Conservation (phyloP, 2,797 vertebrate genomes). For the Kryptolebias ocellatus region DNA sequence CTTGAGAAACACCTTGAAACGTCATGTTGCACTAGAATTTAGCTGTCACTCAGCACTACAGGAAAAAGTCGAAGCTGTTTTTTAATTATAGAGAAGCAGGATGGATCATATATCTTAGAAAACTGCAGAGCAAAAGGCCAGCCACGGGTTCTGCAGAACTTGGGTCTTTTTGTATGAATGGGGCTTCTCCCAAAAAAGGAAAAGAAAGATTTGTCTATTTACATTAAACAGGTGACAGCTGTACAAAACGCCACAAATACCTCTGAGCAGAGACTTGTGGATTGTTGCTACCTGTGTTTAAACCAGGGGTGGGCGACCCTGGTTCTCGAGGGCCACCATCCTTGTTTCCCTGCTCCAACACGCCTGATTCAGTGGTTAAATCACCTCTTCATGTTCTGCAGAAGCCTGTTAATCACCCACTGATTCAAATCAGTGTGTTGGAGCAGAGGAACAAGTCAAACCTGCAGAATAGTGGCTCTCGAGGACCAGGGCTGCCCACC, state of each 20-base stretch:
- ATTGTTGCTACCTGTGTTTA: not conserved
- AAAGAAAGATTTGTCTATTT: not conserved
- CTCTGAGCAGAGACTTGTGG: not conserved
- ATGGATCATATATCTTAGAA: not conserved
- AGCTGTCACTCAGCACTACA: not conserved
- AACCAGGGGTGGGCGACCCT: no score
- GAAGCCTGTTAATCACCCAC: no score
- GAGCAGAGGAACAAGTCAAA: no score
- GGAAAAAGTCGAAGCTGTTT: not conserved
- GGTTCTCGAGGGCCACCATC: no score
- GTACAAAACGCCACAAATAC: not conserved
- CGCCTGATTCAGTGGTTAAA: no score
- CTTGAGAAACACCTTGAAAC: no score
- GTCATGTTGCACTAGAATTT: not conserved
- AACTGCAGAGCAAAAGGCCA: not conserved
- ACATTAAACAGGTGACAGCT: slow-evolving; percentile 5
- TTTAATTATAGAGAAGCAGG: not conserved
- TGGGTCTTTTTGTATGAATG: not conserved
- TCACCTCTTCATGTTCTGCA: no score
- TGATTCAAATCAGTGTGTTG: no score
- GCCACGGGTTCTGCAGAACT: not conserved
- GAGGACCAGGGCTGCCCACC: no score
- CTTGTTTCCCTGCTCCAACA: no score
- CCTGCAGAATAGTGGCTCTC: no score
- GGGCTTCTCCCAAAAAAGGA: slow-evolving; percentile 1